Percentiles rank a stretch among this genome's conserved stretches.
Conservation (phyloP, 2,797 vertebrate genomes). For the Tragopan temminckii region DNA sequence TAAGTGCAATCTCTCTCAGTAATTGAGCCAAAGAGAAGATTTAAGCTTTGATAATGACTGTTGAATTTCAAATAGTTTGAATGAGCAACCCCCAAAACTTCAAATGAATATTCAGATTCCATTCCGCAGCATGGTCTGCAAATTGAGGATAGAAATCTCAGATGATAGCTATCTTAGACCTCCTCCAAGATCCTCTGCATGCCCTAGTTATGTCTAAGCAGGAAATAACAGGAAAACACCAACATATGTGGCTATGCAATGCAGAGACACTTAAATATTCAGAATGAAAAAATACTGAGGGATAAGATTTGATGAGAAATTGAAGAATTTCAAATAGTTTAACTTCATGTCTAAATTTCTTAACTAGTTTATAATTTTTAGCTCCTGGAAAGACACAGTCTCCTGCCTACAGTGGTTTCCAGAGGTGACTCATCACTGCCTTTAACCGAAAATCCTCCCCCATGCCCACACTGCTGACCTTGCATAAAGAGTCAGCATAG, state of each 20-base stretch:
- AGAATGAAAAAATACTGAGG: background rate
- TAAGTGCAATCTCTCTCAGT: constrained; percentile 6
- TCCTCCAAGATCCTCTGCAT: constrained; percentile 27
- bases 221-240: constrained; percentile 5
- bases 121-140: constrained; percentile 27
- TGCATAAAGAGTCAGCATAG: background rate
- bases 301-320: background rate
- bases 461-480: background rate
- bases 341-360: background rate
- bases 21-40: constrained; percentile 32
- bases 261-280: background rate
- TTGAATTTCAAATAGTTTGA: constrained; percentile 43
- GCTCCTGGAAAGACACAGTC: background rate
- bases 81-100: constrained; percentile 61
- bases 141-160: constrained; percentile 71
- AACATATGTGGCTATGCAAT: background rate
- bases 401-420: background rate
- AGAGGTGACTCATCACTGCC: background rate
- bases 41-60: constrained; percentile 65
- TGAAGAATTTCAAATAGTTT: background rate
- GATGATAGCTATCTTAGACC: constrained; percentile 66
- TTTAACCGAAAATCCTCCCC: background rate
- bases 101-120: constrained; percentile 71
- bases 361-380: rapidly evolving
- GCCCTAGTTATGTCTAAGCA: constrained; percentile 68